Base-by-base conservation (phyloP, 2,113 vertebrate species). In the Psophia crepitans region DNA sequence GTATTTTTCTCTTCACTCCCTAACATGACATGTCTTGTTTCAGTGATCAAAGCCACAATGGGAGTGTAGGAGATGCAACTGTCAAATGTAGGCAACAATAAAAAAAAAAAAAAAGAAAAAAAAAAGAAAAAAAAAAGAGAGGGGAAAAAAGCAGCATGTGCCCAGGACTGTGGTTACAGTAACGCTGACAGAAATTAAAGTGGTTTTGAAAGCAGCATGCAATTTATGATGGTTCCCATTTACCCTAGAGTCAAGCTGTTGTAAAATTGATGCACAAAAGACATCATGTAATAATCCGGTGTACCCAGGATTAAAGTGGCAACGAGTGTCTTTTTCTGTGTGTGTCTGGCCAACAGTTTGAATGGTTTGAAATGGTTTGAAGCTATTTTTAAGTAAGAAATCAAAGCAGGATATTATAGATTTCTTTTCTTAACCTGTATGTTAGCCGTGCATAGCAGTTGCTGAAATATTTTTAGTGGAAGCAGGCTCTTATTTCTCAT, bases 181-280 rank as follows among this genome's bases (percentile, higher is more conserved):
- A 97, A 98, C 33, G 71, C 93, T 97, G 98, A 97, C 97, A 97
- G 98, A 98, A 98, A 98, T 98, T 98, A 98, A 98, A 98, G 98
- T 98, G 98, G 97, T 98, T 98, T 98, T 98, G 98, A 98, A 98
- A 98, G 97, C 97, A 98, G 97, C 86, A 53, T 97, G 97, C 97
- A 88, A 98, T 98, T 98, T 98, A 98, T 97, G 98, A 97, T 98
- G 92, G 96, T 95, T 97, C 96, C 94, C 94, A 87, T 98, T 98
- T 98, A 98, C 97, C 96, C 96, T 97, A 95, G 97, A 98, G 97
- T 98, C 97, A 98, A 97, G 96, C 97, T 97, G 96, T 97, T 98
- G 97, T 98, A 98, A 98, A 98, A 98, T 81, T 97, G 98, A 98
- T 97, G 97, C 91, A 97, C 97, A 97, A 96, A 98, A 98, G 98